These are phyloP conservation scores for Hirudinaria manillensis DNA, from an alignment of 2,888 invertebrate genomes.

Conservation along the genomic window DNA sequence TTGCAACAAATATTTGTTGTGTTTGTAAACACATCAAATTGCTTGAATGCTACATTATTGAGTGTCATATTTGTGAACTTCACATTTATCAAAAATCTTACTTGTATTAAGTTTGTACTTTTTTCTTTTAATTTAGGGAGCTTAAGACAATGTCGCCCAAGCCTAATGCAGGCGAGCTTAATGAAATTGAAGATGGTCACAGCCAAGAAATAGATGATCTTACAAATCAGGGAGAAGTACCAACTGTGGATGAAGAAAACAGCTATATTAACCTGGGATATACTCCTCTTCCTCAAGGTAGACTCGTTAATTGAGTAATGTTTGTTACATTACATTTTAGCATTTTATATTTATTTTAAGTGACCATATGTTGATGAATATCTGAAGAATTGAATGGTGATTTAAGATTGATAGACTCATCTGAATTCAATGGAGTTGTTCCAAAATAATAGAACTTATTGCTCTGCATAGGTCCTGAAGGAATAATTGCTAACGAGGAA, in stretches of 20 bases:
- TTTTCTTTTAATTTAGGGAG: no score
- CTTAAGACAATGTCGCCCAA: slow-evolving; percentile 2
- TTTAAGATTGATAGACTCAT: no score
- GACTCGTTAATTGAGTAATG: not conserved
- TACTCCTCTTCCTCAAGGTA: slow-evolving; percentile 8
- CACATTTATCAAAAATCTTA: no score
- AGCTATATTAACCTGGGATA: slow-evolving; percentile 9
- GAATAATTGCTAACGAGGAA: not conserved
- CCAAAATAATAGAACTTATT: not conserved
- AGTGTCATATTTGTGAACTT: no score
- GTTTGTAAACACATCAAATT: no score
- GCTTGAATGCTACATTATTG: no score
- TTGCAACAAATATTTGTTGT: no score
- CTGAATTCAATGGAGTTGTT: not conserved
- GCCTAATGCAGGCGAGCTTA: not conserved
- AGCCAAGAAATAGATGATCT: not conserved
- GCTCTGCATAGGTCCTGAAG: slow-evolving; percentile 15
- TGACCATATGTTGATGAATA: not conserved
- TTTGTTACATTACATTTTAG: not conserved
- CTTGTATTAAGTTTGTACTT: no score
- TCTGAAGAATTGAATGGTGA: no score
- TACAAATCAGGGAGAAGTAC: not conserved
- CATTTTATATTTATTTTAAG: not conserved
- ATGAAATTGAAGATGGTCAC: not conserved
- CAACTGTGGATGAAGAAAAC: not conserved